Evolutionary conservation across 2,113 vertebrate genomes (phyloP).

Genomic region (Seriola dumerili): DNA sequence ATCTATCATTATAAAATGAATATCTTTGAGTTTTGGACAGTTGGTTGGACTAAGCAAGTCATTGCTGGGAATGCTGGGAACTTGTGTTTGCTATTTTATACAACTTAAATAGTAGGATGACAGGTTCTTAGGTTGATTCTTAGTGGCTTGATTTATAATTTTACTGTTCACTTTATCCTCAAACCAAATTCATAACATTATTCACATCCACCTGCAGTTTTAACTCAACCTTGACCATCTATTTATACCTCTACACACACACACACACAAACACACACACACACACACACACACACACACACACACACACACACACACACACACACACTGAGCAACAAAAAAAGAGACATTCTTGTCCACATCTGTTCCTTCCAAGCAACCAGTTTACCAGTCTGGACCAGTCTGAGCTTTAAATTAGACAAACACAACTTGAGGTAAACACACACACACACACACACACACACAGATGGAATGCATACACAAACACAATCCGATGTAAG

Average conservation of each 20-base stretch:
- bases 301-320: constrained; percentile 13
- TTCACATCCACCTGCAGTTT: too few species aligned
- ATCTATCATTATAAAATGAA: too few species aligned
- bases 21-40: too few species aligned
- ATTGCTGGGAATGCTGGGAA: too few species aligned
- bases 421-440: constrained; percentile 57
- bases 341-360: constrained; percentile 44
- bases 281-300: not conserved
- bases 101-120: too few species aligned
- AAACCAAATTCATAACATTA: too few species aligned
- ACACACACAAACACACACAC: not conserved
- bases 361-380: constrained; percentile 49
- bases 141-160: too few species aligned
- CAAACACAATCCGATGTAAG: constrained; percentile 58
- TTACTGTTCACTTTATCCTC: too few species aligned
- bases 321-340: not conserved
- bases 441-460: constrained; percentile 25
- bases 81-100: too few species aligned
- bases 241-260: not conserved
- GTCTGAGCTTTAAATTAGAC: constrained; percentile 53
- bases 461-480: constrained; percentile 44
- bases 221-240: too few species aligned
- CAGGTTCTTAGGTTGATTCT: too few species aligned
- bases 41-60: not conserved
- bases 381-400: constrained; percentile 51